Evolutionary conservation across 2,113 vertebrate genomes (phyloP), one percentile per base, ranked within the genome.

Genomic region (Bambusicola thoracicus): DNA sequence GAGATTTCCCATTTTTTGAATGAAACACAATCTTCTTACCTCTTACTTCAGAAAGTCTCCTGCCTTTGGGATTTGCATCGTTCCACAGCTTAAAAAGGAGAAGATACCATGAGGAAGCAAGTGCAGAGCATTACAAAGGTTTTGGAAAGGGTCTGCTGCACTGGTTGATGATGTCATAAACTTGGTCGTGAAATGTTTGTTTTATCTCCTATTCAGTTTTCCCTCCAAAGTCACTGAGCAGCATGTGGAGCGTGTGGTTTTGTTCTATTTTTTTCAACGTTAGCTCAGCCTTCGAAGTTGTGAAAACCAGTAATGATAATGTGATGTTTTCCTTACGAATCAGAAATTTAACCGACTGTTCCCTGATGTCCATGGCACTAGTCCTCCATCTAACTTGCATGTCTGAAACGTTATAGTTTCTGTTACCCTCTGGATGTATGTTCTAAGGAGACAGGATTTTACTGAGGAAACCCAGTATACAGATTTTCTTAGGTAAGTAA

Each of bases 241-340:
- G n/a, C n/a, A n/a, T n/a, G 76, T 59, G 79, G 46, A 92, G 65
- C 65, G 74, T 68, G 87, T 92, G 85, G 72, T 51, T 85, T 90
- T 85, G 41, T 77, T 87, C 80, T 93, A 2, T 49, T 27, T 88
- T n/a, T n/a, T n/a, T 5, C 75, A 95, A 74, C 32, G 77, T 32
- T 73, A 16, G 72, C 82, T 90, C 68, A 70, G 76, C 34, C 46
- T 80, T 77, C 41, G 81, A 67, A 34, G 46, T 56, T 55, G 51
- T 56, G 38, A 51, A 94, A 95, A 85, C 38, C 46, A 61, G 15
- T 89, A 66, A 83, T 9, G 55, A 66, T 62, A 59, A 19, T 81
- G 49, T 66, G 87, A 78, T n/a, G 63, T 89, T 91, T 93, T 87
- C 69, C 61, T 61, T 74, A 21, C 24, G 74, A 94, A 51, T 8